Evolutionary conservation across 2,797 vertebrate genomes (phyloP).

Genomic region (Hoplostethus atlanticus): DNA sequence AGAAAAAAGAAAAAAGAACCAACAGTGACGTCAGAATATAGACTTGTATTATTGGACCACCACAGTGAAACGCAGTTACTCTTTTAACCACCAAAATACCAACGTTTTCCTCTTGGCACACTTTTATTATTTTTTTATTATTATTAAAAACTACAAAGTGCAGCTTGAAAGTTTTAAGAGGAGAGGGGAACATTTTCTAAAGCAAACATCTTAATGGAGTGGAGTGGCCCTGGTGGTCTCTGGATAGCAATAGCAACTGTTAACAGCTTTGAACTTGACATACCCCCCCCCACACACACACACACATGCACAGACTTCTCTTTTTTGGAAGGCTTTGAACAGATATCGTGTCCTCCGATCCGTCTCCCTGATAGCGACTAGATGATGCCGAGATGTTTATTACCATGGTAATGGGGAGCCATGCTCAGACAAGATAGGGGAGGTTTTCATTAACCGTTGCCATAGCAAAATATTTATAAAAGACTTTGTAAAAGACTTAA

Average conservation of each 20-base stretch:
- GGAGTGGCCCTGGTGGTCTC: conserved; percentile 10
- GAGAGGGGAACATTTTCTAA: conserved; percentile 33
- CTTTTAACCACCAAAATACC: neutral
- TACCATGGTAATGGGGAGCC: conserved; percentile 69
- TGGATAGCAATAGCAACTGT: conserved; percentile 45
- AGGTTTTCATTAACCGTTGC: conserved; percentile 58
- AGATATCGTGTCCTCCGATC: conserved; percentile 56
- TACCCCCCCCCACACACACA: too few species aligned
- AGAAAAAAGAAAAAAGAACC: conserved; percentile 32
- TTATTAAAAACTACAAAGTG: conserved; percentile 19
- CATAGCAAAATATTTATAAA: conserved; percentile 54
- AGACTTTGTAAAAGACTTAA: conserved; percentile 19
- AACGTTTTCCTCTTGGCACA: conserved; percentile 31
- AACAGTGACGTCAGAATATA: conserved; percentile 1
- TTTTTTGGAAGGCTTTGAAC: conserved; percentile 41
- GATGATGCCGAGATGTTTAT: conserved; percentile 56
- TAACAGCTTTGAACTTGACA: conserved; percentile 59
- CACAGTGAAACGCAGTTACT: conserved; percentile 23
- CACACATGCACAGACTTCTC: neutral
- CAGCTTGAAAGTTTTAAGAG: conserved; percentile 23
- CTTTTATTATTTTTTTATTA: conserved; percentile 70
- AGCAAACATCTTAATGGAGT: conserved; percentile 35
- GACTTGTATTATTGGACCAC: conserved; percentile 13
- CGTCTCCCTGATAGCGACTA: conserved; percentile 51
- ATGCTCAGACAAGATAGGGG: conserved; percentile 48